Base-by-base conservation (phyloP, 2,888 invertebrate genomes). In the Philonicus albiceps region DNA sequence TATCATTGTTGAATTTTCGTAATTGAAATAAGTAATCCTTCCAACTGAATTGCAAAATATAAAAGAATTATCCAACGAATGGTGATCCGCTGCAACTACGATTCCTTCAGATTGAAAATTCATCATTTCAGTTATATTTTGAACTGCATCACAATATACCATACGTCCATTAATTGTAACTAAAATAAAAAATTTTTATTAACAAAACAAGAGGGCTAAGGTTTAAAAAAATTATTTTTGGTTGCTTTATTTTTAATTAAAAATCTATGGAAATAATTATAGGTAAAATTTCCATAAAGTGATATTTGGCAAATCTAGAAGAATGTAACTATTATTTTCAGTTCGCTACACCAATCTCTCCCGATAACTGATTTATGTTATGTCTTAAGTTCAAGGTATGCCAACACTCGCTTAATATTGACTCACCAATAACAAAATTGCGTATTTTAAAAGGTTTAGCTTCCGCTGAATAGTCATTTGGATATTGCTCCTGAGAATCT, bases 401-500 rank as follows among this genome's bases (percentile, higher is more conserved):
- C 5, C 5, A 31, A 3, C 5, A 3, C 5, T 31, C 5, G 5
- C 5, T 3, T 3, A 31, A 31, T 43, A 16, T 43, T 43, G 16
- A 43, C 72, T 92, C 91, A 95, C 95, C 93, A 49, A 94, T 90
- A 85, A 95, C 90, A 88, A 95, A 95, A 89, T 94, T 94, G 84
- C 93, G 92, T 13, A 94, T 90, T 37, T 93, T 88, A 88, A 95
- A 94, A 0, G 93, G 93, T 76, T 92, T 92, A 22, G 91, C 91
- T 6, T 91, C 89, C 0, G 93, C 88, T 0, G 94, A 93, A 0
- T 93, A 93, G 88, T 95, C 94, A 0, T 91, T 91, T 0, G 94
- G 93, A 16, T 94, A 90, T n/a, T n/a, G 5, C n/a, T 4, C 16
- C 49, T 19, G 49, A n/a, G n/a, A 49, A 19, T 49, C 49, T 49